Percentiles rank a stretch among this genome's conserved stretches.
Conservation (phyloP, 2,797 vertebrate species). For the Anolis apletophallus region DNA sequence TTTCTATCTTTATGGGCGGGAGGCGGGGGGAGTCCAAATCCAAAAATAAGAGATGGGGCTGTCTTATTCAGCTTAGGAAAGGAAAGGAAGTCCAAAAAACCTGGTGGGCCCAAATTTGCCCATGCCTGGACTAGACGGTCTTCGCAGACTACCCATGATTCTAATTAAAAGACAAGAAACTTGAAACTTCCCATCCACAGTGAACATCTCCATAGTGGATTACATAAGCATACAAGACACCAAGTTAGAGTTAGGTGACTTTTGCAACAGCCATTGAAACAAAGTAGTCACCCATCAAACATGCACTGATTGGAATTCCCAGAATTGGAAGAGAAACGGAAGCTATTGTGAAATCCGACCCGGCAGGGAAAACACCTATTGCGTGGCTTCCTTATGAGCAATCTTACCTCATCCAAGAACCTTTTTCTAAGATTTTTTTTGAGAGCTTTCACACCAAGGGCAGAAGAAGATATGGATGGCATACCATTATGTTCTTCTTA, state of each 20-base stretch:
- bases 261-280: no score
- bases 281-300: not conserved
- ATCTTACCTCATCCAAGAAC: no score
- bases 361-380: not conserved
- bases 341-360: not conserved
- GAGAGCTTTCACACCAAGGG: not conserved
- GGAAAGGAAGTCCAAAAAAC: no score
- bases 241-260: no score
- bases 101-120: not conserved
- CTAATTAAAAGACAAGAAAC: no score
- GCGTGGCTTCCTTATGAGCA: fast-evolving
- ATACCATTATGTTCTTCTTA: not conserved
- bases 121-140: not conserved
- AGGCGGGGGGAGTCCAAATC: no score
- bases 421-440: not conserved
- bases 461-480: no score
- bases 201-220: no score
- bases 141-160: not conserved
- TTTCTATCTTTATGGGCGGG: no score
- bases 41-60: not conserved
- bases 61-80: no score
- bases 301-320: not conserved
- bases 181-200: no score
- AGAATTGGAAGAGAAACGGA: not conserved
- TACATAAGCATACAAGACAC: no score